Evolutionary conservation across 2,888 invertebrate species (phyloP), one percentile per base, ranked within the genome.

Genomic region (Yponomeuta evonymella): DNA sequence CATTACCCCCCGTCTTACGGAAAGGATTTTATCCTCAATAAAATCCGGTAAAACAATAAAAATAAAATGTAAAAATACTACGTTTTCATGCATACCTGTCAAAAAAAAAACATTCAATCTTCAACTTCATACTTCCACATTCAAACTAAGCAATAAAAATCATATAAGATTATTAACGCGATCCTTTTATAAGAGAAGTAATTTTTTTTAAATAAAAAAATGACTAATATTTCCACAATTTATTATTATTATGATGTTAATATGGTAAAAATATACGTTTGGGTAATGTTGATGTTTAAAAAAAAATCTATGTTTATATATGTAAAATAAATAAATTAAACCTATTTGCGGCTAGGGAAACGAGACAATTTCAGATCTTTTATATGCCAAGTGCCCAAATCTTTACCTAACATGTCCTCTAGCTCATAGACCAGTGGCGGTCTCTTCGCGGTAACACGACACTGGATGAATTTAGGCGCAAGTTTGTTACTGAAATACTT

Each of bases 401-500:
- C 23, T 23, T 23, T 23, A 23, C 23, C 23, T 23, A 0, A 23
- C 23, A 23, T 23, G 23, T 23, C 23, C 23, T 23, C 23, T 23
- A 23, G 23, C 23, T 23, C 23, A 23, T 23, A 23, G 23, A 23
- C 23, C 0, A 23, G 23, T 23, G 23, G 23, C 23, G 23, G 0
- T 23, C 23, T 23, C 23, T 23, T 23, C 23, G 23, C 23, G 23
- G 23, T 23, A 23, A 23, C 23, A 23, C 23, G 23, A 23, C 23
- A 23, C 23, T 23, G 23, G 23, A 23, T 23, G 23, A 23, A 23
- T 23, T 23, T 23, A 23, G 23, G 23, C 23, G 64, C 73, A 48
- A 73, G 63, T 70, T 74, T 74, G 15, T 70, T 70, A 23, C 63
- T 69, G 29, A 71, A 73, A 8, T 71, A 70, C 9, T 71, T 69